phyloP scores from a whole-genome alignment of 2,797 vertebrate genomes.

The Garrulus glandarius region DNA sequence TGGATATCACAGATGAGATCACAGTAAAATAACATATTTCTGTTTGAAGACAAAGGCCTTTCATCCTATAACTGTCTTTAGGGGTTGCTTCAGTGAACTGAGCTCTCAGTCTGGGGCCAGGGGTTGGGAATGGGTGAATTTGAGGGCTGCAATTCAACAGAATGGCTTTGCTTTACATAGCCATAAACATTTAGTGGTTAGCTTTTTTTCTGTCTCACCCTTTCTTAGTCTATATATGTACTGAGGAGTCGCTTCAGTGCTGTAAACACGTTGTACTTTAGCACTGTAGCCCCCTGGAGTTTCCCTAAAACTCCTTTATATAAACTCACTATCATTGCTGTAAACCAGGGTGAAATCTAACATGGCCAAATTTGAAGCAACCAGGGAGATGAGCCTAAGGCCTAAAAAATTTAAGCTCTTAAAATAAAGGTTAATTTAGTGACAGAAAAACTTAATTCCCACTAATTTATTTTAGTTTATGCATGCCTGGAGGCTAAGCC shows the following conservation, averaged over 20 bases:
- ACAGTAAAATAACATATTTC: background rate
- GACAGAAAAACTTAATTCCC: background rate
- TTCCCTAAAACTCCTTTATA: background rate
- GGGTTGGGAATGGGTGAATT: background rate
- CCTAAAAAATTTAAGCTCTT: background rate
- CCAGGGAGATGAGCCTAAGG: background rate
- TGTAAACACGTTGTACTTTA: background rate
- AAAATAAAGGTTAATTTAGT: conserved; percentile 26
- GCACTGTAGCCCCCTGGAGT: background rate
- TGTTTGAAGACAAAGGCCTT: background rate
- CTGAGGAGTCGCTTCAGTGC: background rate
- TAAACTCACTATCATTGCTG: background rate
- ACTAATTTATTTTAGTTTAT: conserved; percentile 16
- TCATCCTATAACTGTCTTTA: background rate
- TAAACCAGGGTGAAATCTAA: background rate
- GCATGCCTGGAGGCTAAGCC: background rate
- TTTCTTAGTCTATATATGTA: background rate
- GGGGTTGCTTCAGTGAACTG: background rate
- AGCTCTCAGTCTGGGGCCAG: background rate
- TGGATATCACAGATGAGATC: background rate
- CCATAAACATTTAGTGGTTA: background rate
- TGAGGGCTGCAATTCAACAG: background rate
- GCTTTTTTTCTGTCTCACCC: background rate
- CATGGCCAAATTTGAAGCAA: background rate
- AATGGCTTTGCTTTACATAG: background rate